Percentiles rank a stretch among this genome's conserved stretches.
Evolutionary conservation across 2,888 invertebrate species (phyloP).

Genomic region (Drosophila lutescens): DNA sequence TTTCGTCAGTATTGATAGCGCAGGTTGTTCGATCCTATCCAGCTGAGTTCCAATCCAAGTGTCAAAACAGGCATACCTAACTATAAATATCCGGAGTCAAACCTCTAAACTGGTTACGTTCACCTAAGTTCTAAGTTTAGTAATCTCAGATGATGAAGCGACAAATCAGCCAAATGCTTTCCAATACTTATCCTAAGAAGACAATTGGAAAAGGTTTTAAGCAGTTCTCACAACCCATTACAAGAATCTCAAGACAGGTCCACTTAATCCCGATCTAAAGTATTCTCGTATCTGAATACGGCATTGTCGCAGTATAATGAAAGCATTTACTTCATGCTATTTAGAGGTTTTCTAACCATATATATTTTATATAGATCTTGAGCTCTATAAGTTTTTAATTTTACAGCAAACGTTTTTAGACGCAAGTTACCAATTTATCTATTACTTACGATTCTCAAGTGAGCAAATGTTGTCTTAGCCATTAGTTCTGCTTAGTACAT

Average conservation of each 20-base stretch:
- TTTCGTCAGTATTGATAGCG: slow-evolving; percentile 35
- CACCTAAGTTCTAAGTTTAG: slow-evolving; percentile 19
- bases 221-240: not conserved
- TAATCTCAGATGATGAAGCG: slow-evolving; percentile 14
- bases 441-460: slow-evolving; percentile 36
- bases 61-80: slow-evolving; percentile 32
- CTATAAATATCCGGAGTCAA: slow-evolving; percentile 9
- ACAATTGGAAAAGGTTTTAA: not conserved
- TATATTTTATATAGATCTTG: slow-evolving; percentile 45
- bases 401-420: slow-evolving; percentile 43
- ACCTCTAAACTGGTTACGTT: slow-evolving; percentile 7
- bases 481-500: slow-evolving; percentile 61
- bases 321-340: slow-evolving; percentile 64
- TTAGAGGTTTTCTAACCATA: slow-evolving; percentile 40
- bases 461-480: slow-evolving; percentile 57
- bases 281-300: slow-evolving; percentile 9
- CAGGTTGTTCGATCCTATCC: slow-evolving; percentile 24
- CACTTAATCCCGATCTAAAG: not conserved
- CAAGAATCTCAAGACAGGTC: slow-evolving; percentile 8
- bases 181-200: not conserved
- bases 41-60: slow-evolving; percentile 33
- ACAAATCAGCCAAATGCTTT: slow-evolving; percentile 40
- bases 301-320: slow-evolving; percentile 35
- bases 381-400: slow-evolving; percentile 57
- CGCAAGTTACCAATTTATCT: slow-evolving; percentile 28